Percentiles rank a stretch among this genome's conserved stretches.
These are phyloP conservation scores for Lepidothrix coronata DNA, from an alignment of 2,113 vertebrate species.

Conservation along the genomic window DNA sequence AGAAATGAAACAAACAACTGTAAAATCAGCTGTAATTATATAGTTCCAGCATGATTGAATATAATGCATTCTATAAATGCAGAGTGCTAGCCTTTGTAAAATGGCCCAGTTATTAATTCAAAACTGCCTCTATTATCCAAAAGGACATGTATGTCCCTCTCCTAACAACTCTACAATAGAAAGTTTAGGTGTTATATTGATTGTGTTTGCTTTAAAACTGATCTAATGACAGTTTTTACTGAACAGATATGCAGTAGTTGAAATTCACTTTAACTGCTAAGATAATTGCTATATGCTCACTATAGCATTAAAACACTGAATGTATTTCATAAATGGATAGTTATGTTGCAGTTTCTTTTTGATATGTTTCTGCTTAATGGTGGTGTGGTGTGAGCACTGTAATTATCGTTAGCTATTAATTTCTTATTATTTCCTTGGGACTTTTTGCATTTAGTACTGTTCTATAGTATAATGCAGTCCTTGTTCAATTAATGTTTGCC, in stretches of 20 bases:
- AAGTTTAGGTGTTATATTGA: not conserved
- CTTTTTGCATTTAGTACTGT: not conserved
- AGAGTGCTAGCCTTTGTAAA: not conserved
- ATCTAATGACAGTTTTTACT: not conserved
- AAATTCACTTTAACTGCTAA: not conserved
- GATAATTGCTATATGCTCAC: not conserved
- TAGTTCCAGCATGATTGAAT: not conserved
- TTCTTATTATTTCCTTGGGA: not conserved
- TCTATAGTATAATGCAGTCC: not conserved
- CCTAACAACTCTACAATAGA: not conserved
- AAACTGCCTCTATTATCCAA: not conserved
- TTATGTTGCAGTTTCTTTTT: not conserved
- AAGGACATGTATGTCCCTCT: not conserved
- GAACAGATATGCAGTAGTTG: not conserved
- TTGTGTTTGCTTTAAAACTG: not conserved
- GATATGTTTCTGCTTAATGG: not conserved
- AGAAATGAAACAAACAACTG: conserved; percentile 39
- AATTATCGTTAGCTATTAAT: not conserved
- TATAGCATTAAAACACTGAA: not conserved
- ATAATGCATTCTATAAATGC: not conserved
- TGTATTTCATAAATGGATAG: not conserved
- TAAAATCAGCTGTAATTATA: conserved; percentile 45
- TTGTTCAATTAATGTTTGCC: not conserved
- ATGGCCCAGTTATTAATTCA: not conserved
- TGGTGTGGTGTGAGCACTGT: not conserved